Percentiles rank a stretch among this genome's conserved stretches.
Evolutionary conservation across 2,888 invertebrate genomes (phyloP).

Genomic region (Suillia variegata): DNA sequence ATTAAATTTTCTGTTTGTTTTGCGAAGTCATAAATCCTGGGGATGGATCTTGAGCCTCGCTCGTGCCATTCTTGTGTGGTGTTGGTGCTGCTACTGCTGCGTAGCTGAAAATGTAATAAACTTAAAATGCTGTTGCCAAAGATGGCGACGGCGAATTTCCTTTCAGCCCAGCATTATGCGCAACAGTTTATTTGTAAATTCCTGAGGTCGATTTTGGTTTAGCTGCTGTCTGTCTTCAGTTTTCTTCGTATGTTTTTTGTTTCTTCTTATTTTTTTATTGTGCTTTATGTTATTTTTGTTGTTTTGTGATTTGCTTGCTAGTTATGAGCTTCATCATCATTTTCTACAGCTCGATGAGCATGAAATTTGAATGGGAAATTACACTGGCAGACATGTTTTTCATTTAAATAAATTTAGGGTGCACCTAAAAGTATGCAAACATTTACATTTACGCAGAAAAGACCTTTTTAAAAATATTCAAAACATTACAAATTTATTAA

Average conservation of each 20-base stretch:
- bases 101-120: conserved; percentile 22
- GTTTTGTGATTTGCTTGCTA: conserved; percentile 6
- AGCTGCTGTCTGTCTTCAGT: background rate
- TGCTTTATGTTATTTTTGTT: background rate
- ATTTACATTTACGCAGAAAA: too few relatives aligned
- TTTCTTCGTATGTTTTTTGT: conserved; percentile 22
- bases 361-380: conserved; percentile 30
- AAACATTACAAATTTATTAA: too few relatives aligned
- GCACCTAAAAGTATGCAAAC: too few relatives aligned
- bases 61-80: too few relatives aligned
- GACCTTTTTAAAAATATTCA: too few relatives aligned
- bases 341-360: conserved; percentile 36
- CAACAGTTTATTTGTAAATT: conserved; percentile 39
- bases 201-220: background rate
- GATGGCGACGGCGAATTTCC: conserved; percentile 4
- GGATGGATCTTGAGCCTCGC: background rate
- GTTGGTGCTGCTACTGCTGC: background rate
- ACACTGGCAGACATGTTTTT: background rate
- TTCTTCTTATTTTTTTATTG: conserved; percentile 19
- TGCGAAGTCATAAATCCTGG: conserved; percentile 33
- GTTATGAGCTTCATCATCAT: conserved; percentile 29
- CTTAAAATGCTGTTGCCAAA: conserved; percentile 18
- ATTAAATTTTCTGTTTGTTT: conserved; percentile 36
- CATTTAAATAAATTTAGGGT: too few relatives aligned
- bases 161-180: conserved; percentile 9